Percentiles rank a stretch among this genome's conserved stretches.
phyloP scores from a whole-genome alignment of 2,888 invertebrate genomes.

The Rotaria magnacalcarata region DNA sequence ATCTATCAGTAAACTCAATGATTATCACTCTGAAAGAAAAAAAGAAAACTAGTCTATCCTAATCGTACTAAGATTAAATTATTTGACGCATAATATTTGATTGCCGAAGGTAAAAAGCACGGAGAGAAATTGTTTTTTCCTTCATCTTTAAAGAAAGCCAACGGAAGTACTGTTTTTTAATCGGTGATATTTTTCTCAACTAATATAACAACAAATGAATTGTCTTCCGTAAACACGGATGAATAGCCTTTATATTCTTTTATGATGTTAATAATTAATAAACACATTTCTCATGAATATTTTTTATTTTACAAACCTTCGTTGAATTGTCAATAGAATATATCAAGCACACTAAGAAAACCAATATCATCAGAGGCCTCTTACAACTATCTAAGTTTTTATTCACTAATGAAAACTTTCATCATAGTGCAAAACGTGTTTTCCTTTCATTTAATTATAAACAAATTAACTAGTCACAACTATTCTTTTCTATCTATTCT shows the following conservation, averaged over 20 bases:
- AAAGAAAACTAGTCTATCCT: too few relatives aligned
- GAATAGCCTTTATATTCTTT: neutral
- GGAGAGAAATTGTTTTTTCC: neutral
- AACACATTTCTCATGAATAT: too few relatives aligned
- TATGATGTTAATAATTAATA: neutral
- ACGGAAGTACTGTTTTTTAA: neutral
- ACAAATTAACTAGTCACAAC: too few relatives aligned
- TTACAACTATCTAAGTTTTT: neutral
- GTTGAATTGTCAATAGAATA: neutral
- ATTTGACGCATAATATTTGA: neutral
- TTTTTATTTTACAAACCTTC: too few relatives aligned
- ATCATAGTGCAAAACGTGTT: too few relatives aligned
- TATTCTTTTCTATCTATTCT: neutral
- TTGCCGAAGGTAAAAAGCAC: neutral
- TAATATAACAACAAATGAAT: neutral
- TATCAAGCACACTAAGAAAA: neutral
- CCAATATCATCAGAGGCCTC: neutral
- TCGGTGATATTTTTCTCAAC: neutral
- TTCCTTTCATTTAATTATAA: too few relatives aligned
- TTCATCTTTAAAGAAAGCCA: neutral
- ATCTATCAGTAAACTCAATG: neutral
- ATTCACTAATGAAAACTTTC: too few relatives aligned
- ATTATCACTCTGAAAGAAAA: neutral
- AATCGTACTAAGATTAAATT: neutral
- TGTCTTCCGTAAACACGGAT: neutral